Percentiles rank a stretch among this genome's conserved stretches.
Evolutionary conservation across 2,113 vertebrate genomes (phyloP).

Genomic region (Synchiropus splendidus): DNA sequence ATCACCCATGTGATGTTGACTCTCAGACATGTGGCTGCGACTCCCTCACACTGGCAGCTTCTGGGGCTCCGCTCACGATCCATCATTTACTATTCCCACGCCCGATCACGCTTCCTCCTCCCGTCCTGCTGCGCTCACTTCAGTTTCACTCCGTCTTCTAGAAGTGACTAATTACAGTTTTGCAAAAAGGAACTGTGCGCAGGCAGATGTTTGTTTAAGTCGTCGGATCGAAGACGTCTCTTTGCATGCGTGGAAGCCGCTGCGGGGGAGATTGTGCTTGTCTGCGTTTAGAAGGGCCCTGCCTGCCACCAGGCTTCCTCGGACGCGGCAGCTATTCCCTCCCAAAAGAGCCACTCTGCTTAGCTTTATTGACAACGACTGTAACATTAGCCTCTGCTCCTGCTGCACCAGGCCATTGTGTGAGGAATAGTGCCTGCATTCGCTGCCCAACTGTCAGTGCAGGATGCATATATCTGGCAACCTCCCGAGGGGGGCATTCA

Average conservation of each 20-base stretch:
- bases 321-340: constrained; percentile 20
- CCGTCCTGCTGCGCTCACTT: constrained; percentile 18
- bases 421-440: constrained; percentile 29
- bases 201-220: constrained; percentile 19
- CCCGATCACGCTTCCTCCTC: constrained; percentile 18
- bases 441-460: constrained; percentile 54
- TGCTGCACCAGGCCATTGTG: not conserved
- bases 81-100: constrained; percentile 50
- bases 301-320: constrained; percentile 18
- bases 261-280: constrained; percentile 19
- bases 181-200: constrained; percentile 13
- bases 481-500: too few relatives aligned
- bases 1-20: constrained; percentile 64
- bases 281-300: constrained; percentile 21
- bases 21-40: constrained; percentile 55
- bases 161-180: constrained; percentile 35
- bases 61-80: constrained; percentile 40
- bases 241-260: not conserved
- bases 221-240: constrained; percentile 6
- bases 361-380: constrained; percentile 44
- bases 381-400: constrained; percentile 31
- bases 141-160: constrained; percentile 6
- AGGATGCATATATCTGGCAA: constrained; percentile 10
- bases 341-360: constrained; percentile 35
- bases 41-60: constrained; percentile 51